phyloP scores from a whole-genome alignment of 1,140 invertebrate species.

The Pogonus chalceus region DNA sequence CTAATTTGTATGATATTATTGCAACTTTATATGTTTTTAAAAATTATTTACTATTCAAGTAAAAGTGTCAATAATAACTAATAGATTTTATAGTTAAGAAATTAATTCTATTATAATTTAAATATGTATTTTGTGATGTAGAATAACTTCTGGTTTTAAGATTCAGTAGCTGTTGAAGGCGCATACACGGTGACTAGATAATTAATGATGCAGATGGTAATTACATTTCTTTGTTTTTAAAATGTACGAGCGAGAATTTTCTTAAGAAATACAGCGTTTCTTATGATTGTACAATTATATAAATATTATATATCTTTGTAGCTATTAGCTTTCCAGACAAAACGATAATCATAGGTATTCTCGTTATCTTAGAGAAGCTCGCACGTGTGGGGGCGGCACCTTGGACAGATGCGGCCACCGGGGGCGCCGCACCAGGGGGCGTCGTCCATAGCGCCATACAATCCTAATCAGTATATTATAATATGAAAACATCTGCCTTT shows the following conservation, averaged over 20 bases:
- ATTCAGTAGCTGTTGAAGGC: too few species aligned
- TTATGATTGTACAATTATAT: not conserved
- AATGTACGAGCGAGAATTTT: not conserved
- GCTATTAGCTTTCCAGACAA: not conserved
- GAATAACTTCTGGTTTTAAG: too few species aligned
- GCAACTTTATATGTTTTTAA: too few species aligned
- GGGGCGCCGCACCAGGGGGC: not conserved
- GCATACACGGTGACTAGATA: too few species aligned
- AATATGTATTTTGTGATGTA: too few species aligned
- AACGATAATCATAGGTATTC: not conserved
- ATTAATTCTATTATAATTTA: too few species aligned
- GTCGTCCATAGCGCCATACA: not conserved
- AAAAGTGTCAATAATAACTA: too few species aligned
- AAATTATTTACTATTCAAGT: too few species aligned
- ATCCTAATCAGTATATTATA: not conserved
- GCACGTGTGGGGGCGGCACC: not conserved
- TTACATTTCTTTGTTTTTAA: not conserved
- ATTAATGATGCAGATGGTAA: not conserved
- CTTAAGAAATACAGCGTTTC: not conserved
- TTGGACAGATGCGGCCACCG: not conserved
- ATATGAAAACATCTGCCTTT: not conserved
- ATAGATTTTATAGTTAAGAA: too few species aligned
- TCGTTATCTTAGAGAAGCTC: not conserved
- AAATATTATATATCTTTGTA: not conserved
- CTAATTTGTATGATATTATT: too few species aligned